Evolutionary conservation across 2,888 invertebrate genomes (phyloP).

Genomic region (Scaptomyza reducta): DNA sequence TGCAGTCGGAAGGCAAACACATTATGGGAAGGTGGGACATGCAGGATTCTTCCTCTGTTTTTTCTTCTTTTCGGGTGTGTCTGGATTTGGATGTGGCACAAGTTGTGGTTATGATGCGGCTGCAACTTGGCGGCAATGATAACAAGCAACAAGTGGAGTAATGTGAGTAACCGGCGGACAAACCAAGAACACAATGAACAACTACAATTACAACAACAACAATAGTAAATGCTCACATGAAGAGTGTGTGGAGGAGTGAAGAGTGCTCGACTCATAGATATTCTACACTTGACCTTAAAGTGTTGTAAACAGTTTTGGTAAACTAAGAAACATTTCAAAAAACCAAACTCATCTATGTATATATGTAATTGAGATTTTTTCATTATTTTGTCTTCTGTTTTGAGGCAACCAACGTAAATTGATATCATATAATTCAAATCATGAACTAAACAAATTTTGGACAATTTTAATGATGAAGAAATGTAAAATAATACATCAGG

Average conservation of each 20-base stretch:
- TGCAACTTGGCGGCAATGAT: slow-evolving; percentile 57
- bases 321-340: too few relatives aligned
- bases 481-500: not conserved
- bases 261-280: not conserved
- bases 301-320: too few relatives aligned
- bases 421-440: too few relatives aligned
- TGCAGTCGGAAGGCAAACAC: slow-evolving; percentile 70
- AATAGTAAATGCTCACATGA: not conserved
- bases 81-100: slow-evolving; percentile 9
- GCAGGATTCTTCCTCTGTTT: slow-evolving; percentile 8
- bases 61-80: not conserved
- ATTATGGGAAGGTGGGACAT: slow-evolving; percentile 19
- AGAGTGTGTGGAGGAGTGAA: not conserved
- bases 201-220: slow-evolving; percentile 2
- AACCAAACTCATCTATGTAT: too few relatives aligned
- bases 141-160: slow-evolving; percentile 69
- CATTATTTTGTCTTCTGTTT: too few relatives aligned
- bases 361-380: too few relatives aligned
- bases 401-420: too few relatives aligned
- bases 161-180: slow-evolving; percentile 48
- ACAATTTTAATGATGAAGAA: not conserved
- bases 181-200: slow-evolving; percentile 20
- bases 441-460: too few relatives aligned
- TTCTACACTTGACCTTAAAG: not conserved
- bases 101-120: slow-evolving; percentile 40